Evolutionary conservation across 1,140 invertebrate species (phyloP).

Genomic region (Drosophila murphyi): DNA sequence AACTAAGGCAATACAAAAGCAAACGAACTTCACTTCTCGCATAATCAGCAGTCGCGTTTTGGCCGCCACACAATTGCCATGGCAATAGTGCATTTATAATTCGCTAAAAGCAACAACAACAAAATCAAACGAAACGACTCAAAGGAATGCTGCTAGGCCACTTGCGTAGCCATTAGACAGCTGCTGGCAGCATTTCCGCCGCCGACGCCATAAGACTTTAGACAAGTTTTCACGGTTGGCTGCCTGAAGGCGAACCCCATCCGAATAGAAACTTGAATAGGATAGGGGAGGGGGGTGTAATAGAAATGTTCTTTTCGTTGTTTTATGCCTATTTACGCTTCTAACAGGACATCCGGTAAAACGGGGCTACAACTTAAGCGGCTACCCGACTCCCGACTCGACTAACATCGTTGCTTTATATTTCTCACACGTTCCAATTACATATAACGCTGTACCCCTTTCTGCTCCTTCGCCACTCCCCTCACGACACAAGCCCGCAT

Average conservation of each 20-base stretch:
- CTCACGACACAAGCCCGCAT: neutral
- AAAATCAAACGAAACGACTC: slow-evolving; percentile 33
- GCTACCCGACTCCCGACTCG: slow-evolving; percentile 37
- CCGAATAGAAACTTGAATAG: neutral
- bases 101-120: slow-evolving; percentile 12
- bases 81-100: slow-evolving; percentile 67
- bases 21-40: slow-evolving; percentile 44
- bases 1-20: slow-evolving; percentile 29
- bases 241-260: slow-evolving; percentile 24
- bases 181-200: slow-evolving; percentile 70
- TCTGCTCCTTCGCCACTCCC: neutral
- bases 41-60: slow-evolving; percentile 73
- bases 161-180: slow-evolving; percentile 80
- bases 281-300: slow-evolving; percentile 46
- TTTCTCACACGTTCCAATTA: slow-evolving; percentile 84
- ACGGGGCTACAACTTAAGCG: slow-evolving; percentile 71
- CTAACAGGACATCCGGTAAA: slow-evolving; percentile 79
- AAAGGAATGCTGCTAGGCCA: slow-evolving; percentile 56
- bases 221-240: slow-evolving; percentile 76
- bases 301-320: slow-evolving; percentile 82
- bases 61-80: slow-evolving; percentile 55
- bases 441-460: slow-evolving; percentile 42
- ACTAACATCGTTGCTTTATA: slow-evolving; percentile 58
- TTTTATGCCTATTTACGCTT: slow-evolving; percentile 83
- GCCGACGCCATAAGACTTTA: slow-evolving; percentile 60